Conservation (phyloP, 2,888 invertebrate species). For the Andrena minutula region DNA sequence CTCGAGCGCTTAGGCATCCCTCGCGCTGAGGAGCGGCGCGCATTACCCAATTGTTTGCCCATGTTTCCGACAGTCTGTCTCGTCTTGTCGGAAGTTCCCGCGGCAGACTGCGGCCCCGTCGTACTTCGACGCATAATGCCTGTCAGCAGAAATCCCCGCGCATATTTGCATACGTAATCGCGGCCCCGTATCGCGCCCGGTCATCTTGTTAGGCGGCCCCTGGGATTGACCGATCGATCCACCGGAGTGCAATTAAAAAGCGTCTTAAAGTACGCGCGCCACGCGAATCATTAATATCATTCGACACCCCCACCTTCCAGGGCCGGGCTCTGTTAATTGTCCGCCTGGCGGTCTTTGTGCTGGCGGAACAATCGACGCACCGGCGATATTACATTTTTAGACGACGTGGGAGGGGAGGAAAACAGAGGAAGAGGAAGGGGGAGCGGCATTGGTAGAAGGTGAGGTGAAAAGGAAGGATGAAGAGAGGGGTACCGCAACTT, state of each 20-base stretch:
- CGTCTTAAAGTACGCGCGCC: neutral
- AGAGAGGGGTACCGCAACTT: slow-evolving; percentile 9
- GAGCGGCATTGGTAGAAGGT: neutral
- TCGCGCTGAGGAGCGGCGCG: slow-evolving; percentile 51
- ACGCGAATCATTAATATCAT: slow-evolving; percentile 38
- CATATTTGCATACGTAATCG: slow-evolving; percentile 78
- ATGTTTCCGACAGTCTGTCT: slow-evolving; percentile 74
- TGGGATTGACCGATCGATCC: slow-evolving; percentile 40
- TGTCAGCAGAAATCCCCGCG: slow-evolving; percentile 74
- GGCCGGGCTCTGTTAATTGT: slow-evolving; percentile 37
- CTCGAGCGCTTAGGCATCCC: slow-evolving; percentile 5
- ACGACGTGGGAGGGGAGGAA: neutral
- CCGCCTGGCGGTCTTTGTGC: slow-evolving; percentile 26
- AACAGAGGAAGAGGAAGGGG: neutral
- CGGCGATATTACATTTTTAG: slow-evolving; percentile 59
- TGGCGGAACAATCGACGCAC: slow-evolving; percentile 45
- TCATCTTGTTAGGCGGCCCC: slow-evolving; percentile 43
- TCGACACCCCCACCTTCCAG: neutral
- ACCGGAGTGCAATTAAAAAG: slow-evolving; percentile 30
- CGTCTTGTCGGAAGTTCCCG: slow-evolving; percentile 76
- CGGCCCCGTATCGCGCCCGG: slow-evolving; percentile 67
- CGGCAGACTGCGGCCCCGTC: slow-evolving; percentile 60
- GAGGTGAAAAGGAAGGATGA: no score
- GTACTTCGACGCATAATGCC: slow-evolving; percentile 67
- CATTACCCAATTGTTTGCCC: slow-evolving; percentile 76